phyloP scores from a whole-genome alignment of 1,140 invertebrate species.

The Ceratitis capitata region DNA sequence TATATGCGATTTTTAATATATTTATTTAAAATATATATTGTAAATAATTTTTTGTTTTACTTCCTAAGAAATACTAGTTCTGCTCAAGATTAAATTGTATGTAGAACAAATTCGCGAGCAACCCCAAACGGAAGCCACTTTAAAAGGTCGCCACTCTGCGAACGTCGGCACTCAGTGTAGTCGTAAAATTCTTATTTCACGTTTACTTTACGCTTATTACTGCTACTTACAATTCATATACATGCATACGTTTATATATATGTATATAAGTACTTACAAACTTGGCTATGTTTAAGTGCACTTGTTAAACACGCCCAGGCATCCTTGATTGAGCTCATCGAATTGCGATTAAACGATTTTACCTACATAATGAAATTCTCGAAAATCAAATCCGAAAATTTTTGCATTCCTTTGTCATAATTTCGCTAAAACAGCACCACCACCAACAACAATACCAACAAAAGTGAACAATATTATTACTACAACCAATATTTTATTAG shows the following conservation, averaged over 20 bases:
- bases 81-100: no score
- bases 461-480: background rate
- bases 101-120: no score
- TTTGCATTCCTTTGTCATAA: slow-evolving; percentile 39
- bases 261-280: no score
- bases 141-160: background rate
- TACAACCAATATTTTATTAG: background rate
- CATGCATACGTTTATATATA: no score
- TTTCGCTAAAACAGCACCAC: background rate
- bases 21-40: no score
- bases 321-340: slow-evolving; percentile 39
- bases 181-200: background rate
- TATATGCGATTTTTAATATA: no score
- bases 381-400: slow-evolving; percentile 24
- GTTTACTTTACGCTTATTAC: background rate
- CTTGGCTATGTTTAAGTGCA: no score
- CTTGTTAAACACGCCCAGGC: slow-evolving; percentile 13
- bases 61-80: no score
- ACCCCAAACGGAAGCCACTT: no score
- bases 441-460: background rate
- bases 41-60: no score
- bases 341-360: slow-evolving; percentile 40
- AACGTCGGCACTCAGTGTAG: background rate
- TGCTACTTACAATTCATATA: background rate
- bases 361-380: slow-evolving; percentile 38